Percentiles rank a stretch among this genome's conserved stretches.
Evolutionary conservation across 1,140 invertebrate genomes (phyloP).

Genomic region (Lithobius niger): DNA sequence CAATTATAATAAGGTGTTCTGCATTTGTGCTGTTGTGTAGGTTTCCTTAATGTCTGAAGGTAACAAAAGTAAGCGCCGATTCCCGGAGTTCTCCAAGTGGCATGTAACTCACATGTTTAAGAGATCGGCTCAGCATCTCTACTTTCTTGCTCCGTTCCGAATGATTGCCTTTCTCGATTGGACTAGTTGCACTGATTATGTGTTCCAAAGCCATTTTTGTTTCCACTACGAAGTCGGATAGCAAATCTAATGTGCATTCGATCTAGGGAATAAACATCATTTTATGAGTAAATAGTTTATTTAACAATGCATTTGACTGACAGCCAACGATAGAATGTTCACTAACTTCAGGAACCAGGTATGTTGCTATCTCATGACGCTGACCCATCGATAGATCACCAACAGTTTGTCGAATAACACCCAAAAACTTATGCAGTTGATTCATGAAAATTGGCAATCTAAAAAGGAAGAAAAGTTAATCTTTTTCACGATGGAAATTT

Average conservation of each 20-base stretch:
- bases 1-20: too few species aligned
- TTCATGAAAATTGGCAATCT: constrained; percentile 45
- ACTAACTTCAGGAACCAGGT: constrained; percentile 44
- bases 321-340: not conserved
- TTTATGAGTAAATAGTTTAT: not conserved
- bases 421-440: constrained; percentile 43
- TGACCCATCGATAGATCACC: constrained; percentile 39
- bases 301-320: not conserved
- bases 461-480: not conserved
- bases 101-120: constrained; percentile 37
- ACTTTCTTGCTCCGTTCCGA: constrained; percentile 16
- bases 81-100: too few species aligned
- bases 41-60: too few species aligned
- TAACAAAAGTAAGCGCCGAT: too few species aligned
- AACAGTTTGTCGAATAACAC: constrained; percentile 42
- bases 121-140: constrained; percentile 36
- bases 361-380: constrained; percentile 43
- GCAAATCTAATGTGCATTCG: constrained; percentile 38
- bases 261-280: constrained; percentile 27
- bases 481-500: too few species aligned
- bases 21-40: too few species aligned
- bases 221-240: constrained; percentile 37
- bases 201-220: constrained; percentile 39
- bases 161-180: constrained; percentile 20
- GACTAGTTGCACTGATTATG: constrained; percentile 35